phyloP scores from a whole-genome alignment of 2,113 vertebrate genomes.

The Carlito syrichta region DNA sequence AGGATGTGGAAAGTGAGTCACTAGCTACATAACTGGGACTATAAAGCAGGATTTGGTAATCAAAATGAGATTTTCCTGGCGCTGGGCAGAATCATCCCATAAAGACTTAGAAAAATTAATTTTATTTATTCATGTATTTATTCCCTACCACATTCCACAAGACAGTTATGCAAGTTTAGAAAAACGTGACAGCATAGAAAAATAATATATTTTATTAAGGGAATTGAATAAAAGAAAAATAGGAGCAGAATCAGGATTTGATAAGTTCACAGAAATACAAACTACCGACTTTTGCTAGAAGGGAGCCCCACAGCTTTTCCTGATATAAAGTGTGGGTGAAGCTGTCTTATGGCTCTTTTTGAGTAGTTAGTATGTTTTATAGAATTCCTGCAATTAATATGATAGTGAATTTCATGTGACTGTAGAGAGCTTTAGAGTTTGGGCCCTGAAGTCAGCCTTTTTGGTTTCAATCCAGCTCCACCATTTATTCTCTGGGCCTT shows the following conservation, averaged over 20 bases:
- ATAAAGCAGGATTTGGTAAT: conserved; percentile 40
- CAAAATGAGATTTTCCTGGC: conserved; percentile 56
- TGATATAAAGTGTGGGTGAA: background rate
- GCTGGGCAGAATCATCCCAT: conserved; percentile 25
- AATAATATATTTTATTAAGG: background rate
- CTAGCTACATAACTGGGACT: conserved; percentile 52
- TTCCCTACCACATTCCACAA: conserved; percentile 28
- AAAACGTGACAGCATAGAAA: conserved; percentile 22
- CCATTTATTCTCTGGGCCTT: background rate
- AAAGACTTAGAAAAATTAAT: conserved; percentile 46
- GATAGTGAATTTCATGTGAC: background rate
- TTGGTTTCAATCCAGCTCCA: background rate
- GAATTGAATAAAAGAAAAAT: background rate
- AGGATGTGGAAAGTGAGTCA: conserved; percentile 75
- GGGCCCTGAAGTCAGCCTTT: background rate
- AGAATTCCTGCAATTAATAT: background rate
- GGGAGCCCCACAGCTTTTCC: background rate
- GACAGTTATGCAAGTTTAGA: conserved; percentile 26
- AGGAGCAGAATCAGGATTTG: conserved; percentile 12
- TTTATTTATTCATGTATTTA: conserved; percentile 34
- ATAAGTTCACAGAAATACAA: conserved; percentile 31
- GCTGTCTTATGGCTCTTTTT: background rate
- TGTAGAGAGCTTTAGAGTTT: background rate
- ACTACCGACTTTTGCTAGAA: background rate
- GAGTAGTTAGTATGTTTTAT: background rate